These are phyloP conservation scores for Carettochelys insculpta DNA, from an alignment of 2,113 vertebrate species.

Conservation along the genomic window DNA sequence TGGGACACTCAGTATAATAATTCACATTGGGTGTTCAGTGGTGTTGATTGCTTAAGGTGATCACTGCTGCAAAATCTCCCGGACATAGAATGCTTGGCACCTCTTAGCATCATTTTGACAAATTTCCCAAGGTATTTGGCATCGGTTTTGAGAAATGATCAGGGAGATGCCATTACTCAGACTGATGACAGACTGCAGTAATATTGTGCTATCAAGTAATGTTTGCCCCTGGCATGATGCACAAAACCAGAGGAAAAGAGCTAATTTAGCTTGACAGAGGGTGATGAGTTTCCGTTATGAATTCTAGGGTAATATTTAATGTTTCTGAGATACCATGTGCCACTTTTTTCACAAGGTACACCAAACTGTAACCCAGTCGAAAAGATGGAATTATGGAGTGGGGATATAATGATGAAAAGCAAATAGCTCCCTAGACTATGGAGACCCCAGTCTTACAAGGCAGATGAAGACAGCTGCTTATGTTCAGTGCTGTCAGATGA, in stretches of 20 bases:
- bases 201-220: conserved; percentile 34
- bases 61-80: conserved; percentile 12
- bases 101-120: conserved; percentile 63
- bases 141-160: conserved; percentile 55
- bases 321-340: background rate
- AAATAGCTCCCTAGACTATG: background rate
- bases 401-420: background rate
- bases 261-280: conserved; percentile 15
- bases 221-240: conserved; percentile 31
- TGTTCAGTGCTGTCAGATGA: background rate
- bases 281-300: conserved; percentile 1
- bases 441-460: background rate
- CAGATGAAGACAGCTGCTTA: background rate
- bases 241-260: conserved; percentile 34
- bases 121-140: conserved; percentile 55
- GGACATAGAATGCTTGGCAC: conserved; percentile 18
- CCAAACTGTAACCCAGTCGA: background rate
- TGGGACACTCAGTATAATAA: background rate
- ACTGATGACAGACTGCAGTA: conserved; percentile 57
- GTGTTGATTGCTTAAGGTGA: background rate
- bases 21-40: background rate
- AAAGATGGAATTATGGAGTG: background rate
- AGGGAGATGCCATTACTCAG: conserved; percentile 28
- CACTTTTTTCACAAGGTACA: background rate
- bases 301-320: background rate